Evolutionary conservation across 2,888 invertebrate genomes (phyloP), one percentile per base, ranked within the genome.

Genomic region (Leptinotarsa haldemani): DNA sequence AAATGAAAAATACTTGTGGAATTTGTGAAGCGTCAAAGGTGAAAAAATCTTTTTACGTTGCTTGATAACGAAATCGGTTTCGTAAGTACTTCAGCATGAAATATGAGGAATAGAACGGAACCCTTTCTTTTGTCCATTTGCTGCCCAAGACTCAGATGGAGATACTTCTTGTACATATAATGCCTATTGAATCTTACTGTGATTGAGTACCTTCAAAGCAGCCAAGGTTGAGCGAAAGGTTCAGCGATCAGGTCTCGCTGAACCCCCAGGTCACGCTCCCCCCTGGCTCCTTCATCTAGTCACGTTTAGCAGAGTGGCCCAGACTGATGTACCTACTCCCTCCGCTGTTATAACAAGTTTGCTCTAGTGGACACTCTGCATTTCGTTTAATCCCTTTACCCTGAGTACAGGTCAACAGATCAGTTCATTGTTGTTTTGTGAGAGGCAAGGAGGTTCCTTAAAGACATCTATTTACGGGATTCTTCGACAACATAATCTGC

Each of bases 291-390:
- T 84, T 85, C 83, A 82, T 83, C 85, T 85, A 85, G 85, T 85
- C 85, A 84, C 83, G 82, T 83, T 80, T 80, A 81, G 84, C 85
- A 84, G 85, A 85, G 86, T 85, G 84, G 81, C 84, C 85, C 84
- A 81, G 85, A 86, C 86, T 86, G 86, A 86, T 85, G 82, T 84
- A 85, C 84, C 84, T 85, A 85, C 80, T 84, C 85, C 85, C 84
- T 85, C 84, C 84, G 83, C 84, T 84, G 82, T 82, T 81, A 83
- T 83, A 84, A 83, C 83, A 83, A 82, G 79, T 81, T 82, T 81
- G 82, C 84, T 84, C 82, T 84, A 82, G 81, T 84, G 85, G 85
- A 83, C 84, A 84, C 84, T 85, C 84, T 84, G 84, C 81, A 74
- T 79, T 81, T 80, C 78, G 79, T 80, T 82, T 80, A 69, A 72